A percentile compares a stretch with the other conserved stretches of the same genome.
Conservation (phyloP, 2,797 vertebrate genomes). For the Trematomus bernacchii region DNA sequence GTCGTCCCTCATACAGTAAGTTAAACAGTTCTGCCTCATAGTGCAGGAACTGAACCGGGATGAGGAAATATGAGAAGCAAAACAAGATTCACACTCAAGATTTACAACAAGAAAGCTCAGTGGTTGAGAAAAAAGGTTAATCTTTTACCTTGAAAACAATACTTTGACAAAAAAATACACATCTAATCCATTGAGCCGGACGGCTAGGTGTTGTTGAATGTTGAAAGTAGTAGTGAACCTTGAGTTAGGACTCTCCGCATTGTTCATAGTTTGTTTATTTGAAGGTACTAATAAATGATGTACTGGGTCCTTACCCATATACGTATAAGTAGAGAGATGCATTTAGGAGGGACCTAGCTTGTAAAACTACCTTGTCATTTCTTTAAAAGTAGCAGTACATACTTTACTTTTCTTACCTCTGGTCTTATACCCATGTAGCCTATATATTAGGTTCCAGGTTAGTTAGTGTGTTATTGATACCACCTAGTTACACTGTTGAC, state of each 20-base stretch:
- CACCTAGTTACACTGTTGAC: not conserved
- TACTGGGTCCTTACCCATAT: not conserved
- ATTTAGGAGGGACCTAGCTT: not conserved
- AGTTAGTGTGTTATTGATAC: not conserved
- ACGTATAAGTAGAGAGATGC: fast-evolving
- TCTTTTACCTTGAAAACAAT: not conserved
- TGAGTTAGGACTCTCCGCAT: not conserved
- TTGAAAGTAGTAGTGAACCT: too few relatives aligned
- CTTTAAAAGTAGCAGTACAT: too few relatives aligned
- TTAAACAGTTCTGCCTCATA: constrained; percentile 58
- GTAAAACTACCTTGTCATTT: too few relatives aligned
- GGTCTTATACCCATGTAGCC: not conserved
- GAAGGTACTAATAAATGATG: not conserved
- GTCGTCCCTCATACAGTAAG: constrained; percentile 62
- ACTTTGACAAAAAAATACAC: not conserved
- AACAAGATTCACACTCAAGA: constrained; percentile 12
- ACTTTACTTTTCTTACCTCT: not conserved
- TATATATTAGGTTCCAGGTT: not conserved
- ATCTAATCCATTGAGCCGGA: not conserved
- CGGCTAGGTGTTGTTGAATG: too few relatives aligned
- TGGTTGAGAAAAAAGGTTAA: not conserved
- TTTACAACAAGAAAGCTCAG: not conserved
- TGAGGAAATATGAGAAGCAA: constrained; percentile 29
- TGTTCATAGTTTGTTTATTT: not conserved
- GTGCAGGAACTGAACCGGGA: constrained; percentile 27